These are phyloP conservation scores for Saturnia japonica DNA, from an alignment of 2,888 invertebrate species.

Conservation along the genomic window DNA sequence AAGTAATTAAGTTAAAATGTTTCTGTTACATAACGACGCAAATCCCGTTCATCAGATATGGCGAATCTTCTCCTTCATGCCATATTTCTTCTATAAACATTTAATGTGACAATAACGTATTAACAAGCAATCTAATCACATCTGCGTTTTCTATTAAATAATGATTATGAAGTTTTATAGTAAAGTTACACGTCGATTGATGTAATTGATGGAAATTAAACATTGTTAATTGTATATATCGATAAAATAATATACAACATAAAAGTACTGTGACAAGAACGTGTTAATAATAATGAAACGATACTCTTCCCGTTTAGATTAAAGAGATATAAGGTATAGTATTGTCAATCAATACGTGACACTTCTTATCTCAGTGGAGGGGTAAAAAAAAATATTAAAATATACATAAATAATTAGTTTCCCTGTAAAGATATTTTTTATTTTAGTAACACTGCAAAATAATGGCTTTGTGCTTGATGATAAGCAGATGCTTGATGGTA, in stretches of 20 bases:
- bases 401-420: too few species aligned
- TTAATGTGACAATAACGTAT: background rate
- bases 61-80: background rate
- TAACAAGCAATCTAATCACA: background rate
- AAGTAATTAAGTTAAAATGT: background rate
- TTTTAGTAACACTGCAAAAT: too few species aligned
- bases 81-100: background rate
- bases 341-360: background rate
- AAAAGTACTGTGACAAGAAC: background rate
- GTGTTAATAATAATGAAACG: conserved; percentile 4
- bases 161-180: background rate
- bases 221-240: background rate
- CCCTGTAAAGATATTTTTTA: too few species aligned
- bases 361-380: background rate
- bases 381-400: background rate
- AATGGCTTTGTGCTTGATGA: too few species aligned
- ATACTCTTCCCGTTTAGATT: background rate
- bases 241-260: conserved; percentile 4
- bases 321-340: background rate
- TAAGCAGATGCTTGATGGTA: too few species aligned
- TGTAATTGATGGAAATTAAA: background rate
- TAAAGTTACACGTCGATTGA: background rate
- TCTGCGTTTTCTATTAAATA: background rate
- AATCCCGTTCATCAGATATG: background rate
- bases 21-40: background rate